Evolutionary conservation across 1,140 invertebrate genomes (phyloP), one percentile per base, ranked within the genome.

Genomic region (Bombus confusus): DNA sequence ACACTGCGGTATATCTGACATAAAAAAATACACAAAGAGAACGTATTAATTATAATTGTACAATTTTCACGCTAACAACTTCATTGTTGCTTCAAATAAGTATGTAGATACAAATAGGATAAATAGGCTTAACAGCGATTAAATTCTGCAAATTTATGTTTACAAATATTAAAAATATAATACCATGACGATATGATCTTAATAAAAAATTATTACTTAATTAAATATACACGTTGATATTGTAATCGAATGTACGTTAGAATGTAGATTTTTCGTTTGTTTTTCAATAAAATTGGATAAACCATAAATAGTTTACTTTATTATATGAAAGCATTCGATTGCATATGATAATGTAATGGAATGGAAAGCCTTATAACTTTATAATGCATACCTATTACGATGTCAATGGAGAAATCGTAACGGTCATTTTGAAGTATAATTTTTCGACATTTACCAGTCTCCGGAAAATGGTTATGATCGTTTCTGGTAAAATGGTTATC

Each of bases 401-500:
- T 62, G 28, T 47, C 13, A 39, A 57, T 22, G 18, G 34, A 34
- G 18, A 25, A 37, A 57, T n/a, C 9, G 22, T 59, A 25, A 47
- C 10, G 43, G 31, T 34, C n/a, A 34, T 31, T 37, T 76, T 28
- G 25, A 25, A 59, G 18, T 22, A 18, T 41, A 12, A 25, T 9
- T 18, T 62, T 62, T 39, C 8, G 28, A 37, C 6, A 39, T 62
- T 77, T 62, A 15, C 34, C 28, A 8, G 37, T 18, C 34, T 59
- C 31, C 31, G 52, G 37, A 9, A 39, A 77, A 39, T 22, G 37
- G 57, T 76, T n/a, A 39, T 22, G 25, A 28, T 37, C 25, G 59
- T 78, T 78, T 78, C 75, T 43, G 1, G 57, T 43, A 41, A 78
- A 39, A 22, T 41, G 37, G 37, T 64, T 75, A 64, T 68, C 31